These are phyloP conservation scores for Ophonus ardosiacus DNA, from an alignment of 2,888 invertebrate species.

Conservation along the genomic window DNA sequence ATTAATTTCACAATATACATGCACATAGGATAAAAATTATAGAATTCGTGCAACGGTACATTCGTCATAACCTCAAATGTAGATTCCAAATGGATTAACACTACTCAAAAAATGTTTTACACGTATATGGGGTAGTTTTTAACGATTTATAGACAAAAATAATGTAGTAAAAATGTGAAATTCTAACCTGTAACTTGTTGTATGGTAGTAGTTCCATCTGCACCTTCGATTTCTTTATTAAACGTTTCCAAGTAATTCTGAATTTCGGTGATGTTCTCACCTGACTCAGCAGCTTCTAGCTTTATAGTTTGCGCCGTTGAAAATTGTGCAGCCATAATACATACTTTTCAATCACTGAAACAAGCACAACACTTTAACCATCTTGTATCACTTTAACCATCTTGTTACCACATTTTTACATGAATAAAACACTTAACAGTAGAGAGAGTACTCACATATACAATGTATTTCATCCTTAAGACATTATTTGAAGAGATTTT, in stretches of 20 bases:
- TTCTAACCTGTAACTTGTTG: slow-evolving; percentile 75
- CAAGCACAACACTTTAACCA: slow-evolving; percentile 14
- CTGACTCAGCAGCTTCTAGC: slow-evolving; percentile 74
- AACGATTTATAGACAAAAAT: not conserved
- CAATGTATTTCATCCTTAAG: not conserved
- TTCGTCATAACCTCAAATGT: not conserved
- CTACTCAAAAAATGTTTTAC: not conserved
- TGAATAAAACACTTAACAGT: slow-evolving; percentile 1
- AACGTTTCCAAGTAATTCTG: slow-evolving; percentile 90
- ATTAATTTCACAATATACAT: not conserved
- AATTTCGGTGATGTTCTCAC: slow-evolving; percentile 82
- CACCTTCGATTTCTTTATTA: slow-evolving; percentile 87
- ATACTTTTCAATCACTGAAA: slow-evolving; percentile 43
- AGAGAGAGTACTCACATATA: not conserved
- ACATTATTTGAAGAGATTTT: not conserved
- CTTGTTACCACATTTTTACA: slow-evolving; percentile 1
- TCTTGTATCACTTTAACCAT: no score
- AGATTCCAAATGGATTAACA: not conserved
- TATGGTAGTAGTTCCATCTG: slow-evolving; percentile 74
- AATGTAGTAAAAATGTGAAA: slow-evolving; percentile 10
- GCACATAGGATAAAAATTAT: not conserved
- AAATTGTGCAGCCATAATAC: slow-evolving; percentile 73
- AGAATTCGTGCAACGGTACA: not conserved
- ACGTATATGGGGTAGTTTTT: not conserved
- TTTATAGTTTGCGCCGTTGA: slow-evolving; percentile 73